Evolutionary conservation across 2,113 vertebrate genomes (phyloP).

Genomic region (Nyctibius bracteatus): DNA sequence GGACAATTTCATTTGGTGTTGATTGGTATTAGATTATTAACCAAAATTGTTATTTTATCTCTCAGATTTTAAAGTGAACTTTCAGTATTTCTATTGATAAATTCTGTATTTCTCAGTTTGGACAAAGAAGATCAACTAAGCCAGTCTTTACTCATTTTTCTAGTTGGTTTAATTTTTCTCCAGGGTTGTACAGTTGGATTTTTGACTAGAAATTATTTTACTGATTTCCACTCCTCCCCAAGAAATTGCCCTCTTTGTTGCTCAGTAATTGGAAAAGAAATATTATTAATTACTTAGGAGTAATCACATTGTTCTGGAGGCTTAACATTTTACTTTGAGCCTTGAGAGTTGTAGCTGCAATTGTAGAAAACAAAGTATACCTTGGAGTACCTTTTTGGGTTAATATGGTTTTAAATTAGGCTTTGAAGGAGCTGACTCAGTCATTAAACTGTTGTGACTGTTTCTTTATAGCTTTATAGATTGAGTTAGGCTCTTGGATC

Average conservation of each 20-base stretch:
- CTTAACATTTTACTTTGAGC: neutral
- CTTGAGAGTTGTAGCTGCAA: neutral
- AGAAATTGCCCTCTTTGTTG: neutral
- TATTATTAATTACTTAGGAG: constrained; percentile 1
- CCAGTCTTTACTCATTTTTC: neutral
- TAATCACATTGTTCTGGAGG: constrained; percentile 21
- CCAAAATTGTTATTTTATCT: neutral
- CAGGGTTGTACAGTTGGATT: neutral
- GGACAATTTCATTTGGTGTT: neutral
- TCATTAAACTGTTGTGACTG: constrained; percentile 20
- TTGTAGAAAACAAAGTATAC: neutral
- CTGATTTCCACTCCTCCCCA: neutral
- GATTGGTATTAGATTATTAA: neutral
- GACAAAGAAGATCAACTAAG: neutral
- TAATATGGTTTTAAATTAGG: constrained; percentile 21
- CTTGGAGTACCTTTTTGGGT: constrained; percentile 23
- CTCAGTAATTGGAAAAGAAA: neutral
- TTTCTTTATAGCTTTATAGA: neutral
- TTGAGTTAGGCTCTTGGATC: neutral
- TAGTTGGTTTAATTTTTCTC: neutral
- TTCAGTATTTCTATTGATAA: neutral
- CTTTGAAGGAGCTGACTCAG: neutral
- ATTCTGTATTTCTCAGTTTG: neutral
- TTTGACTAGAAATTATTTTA: neutral
- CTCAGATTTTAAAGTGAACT: neutral